Conservation (phyloP, 2,797 vertebrate genomes). For the Gymnothorax javanicus region DNA sequence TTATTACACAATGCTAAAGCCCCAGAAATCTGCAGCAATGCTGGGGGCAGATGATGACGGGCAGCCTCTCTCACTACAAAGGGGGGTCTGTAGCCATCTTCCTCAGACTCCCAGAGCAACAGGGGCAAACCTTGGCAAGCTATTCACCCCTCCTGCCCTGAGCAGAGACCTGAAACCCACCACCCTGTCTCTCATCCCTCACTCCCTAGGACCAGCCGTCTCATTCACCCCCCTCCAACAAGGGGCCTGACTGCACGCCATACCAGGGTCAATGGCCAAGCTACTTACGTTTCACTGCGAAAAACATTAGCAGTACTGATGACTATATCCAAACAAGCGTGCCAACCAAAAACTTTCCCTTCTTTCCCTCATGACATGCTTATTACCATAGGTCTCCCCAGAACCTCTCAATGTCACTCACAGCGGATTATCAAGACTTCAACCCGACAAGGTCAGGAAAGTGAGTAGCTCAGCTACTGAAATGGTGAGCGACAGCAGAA, state of each 20-base stretch:
- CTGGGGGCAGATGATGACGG: neutral
- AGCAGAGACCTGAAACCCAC: neutral
- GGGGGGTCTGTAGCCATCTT: neutral
- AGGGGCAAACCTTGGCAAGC: neutral
- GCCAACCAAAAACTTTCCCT: neutral
- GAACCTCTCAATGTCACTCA: neutral
- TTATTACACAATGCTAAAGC: neutral
- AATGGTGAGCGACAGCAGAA: neutral
- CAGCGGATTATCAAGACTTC: neutral
- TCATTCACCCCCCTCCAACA: too few species aligned
- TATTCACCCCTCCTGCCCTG: neutral
- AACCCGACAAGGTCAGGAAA: neutral
- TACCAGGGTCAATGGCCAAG: neutral
- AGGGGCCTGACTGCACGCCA: neutral
- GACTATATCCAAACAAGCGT: neutral
- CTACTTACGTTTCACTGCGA: neutral
- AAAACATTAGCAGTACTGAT: neutral
- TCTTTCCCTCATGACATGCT: neutral
- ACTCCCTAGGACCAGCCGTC: neutral
- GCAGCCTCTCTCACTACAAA: neutral
- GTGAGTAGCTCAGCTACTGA: neutral
- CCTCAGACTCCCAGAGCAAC: neutral
- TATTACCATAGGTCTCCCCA: neutral
- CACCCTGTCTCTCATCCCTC: neutral
- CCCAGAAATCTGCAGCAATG: neutral